A percentile compares a stretch with the other conserved stretches of the same genome.
phyloP scores from a whole-genome alignment of 2,113 vertebrate species.

The Ptychochromis oligacanthus region DNA sequence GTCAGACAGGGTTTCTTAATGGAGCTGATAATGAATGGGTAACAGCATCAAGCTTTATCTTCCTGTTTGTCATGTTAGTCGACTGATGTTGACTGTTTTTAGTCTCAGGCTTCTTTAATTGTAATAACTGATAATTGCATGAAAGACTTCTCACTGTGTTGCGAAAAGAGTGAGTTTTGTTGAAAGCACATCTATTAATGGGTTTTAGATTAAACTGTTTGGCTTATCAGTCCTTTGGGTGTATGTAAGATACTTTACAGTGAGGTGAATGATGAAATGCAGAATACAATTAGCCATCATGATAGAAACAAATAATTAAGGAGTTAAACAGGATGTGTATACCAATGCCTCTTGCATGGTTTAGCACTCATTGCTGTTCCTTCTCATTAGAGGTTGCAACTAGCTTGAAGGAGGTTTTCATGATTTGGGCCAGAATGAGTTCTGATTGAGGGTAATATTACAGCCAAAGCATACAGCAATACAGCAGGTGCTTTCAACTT shows the following conservation, averaged over 20 bases:
- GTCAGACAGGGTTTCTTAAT: neutral
- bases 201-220: neutral
- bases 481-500: neutral
- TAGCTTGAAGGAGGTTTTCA: neutral
- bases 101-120: neutral
- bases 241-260: neutral
- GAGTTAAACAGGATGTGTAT: neutral
- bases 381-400: neutral
- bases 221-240: neutral
- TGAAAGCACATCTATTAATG: neutral
- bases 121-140: neutral
- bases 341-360: too few relatives aligned
- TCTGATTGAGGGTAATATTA: neutral
- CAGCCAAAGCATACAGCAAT: neutral
- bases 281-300: neutral
- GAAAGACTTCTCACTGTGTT: neutral
- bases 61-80: neutral
- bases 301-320: neutral
- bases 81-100: neutral
- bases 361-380: neutral
- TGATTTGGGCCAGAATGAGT: neutral
- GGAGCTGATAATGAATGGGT: neutral
- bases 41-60: neutral
- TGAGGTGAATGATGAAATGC: neutral
- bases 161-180: rapidly evolving